Evolutionary conservation across 2,113 vertebrate species (phyloP).

Genomic region (Gracilinanus agilis): DNA sequence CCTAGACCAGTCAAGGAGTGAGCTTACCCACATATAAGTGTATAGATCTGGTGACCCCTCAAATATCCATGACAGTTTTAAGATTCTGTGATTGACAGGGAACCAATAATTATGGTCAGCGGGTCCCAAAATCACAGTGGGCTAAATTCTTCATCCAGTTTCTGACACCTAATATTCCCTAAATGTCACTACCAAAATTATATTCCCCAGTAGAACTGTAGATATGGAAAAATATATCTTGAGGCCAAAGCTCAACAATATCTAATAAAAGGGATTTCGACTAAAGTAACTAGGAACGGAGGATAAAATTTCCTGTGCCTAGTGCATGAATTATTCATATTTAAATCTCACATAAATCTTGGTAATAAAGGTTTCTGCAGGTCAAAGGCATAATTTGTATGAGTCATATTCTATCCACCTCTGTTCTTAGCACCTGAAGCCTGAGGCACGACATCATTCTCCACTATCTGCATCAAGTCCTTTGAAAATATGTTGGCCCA

Average conservation of each 20-base stretch:
- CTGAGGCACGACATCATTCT: neutral
- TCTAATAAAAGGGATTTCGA: conserved; percentile 56
- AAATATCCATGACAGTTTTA: conserved; percentile 39
- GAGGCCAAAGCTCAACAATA: neutral
- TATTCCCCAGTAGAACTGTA: conserved; percentile 3
- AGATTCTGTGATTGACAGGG: conserved; percentile 32
- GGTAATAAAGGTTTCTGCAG: conserved; percentile 39
- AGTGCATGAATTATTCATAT: conserved; percentile 41
- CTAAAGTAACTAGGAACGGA: conserved; percentile 51
- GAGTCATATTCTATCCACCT: conserved; percentile 49
- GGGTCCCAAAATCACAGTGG: conserved; percentile 7
- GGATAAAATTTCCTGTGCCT: conserved; percentile 43
- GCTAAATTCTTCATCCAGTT: conserved; percentile 47
- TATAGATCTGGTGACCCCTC: neutral
- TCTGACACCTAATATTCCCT: neutral
- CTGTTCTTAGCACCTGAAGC: conserved; percentile 20
- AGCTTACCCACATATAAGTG: neutral
- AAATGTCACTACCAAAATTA: conserved; percentile 1
- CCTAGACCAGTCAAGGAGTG: conserved; percentile 23
- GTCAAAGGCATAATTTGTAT: neutral
- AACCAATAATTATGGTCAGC: conserved; percentile 8
- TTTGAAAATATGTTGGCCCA: conserved; percentile 26
- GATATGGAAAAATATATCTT: neutral
- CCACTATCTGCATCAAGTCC: conserved; percentile 16
- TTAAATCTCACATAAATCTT: conserved; percentile 48